phyloP scores from a whole-genome alignment of 1,140 invertebrate genomes.

The Drosophila grimshawi region DNA sequence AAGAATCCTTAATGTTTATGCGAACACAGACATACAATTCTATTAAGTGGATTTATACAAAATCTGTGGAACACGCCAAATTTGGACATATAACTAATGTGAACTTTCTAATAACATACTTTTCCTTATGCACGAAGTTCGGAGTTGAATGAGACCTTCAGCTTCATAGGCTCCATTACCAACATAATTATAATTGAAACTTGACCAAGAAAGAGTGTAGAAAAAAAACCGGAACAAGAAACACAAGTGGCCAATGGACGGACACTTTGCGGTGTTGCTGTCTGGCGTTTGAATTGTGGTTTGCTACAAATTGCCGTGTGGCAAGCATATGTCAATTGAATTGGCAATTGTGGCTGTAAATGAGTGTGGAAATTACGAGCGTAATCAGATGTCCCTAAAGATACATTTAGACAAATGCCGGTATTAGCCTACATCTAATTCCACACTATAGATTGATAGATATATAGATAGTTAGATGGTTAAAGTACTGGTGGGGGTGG shows the following conservation, averaged over 20 bases:
- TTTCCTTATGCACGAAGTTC: not conserved
- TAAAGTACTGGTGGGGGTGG: slow-evolving; percentile 16
- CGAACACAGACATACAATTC: no score
- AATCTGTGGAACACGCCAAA: not conserved
- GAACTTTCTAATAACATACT: not conserved
- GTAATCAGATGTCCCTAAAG: slow-evolving; percentile 26
- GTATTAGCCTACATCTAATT: slow-evolving; percentile 13
- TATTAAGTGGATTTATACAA: no score
- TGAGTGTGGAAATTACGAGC: slow-evolving; percentile 38
- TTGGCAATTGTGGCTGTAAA: slow-evolving; percentile 39
- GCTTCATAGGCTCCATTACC: not conserved
- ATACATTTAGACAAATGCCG: slow-evolving; percentile 14
- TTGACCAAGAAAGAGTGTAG: not conserved
- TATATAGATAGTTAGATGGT: not conserved
- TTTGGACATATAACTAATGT: not conserved
- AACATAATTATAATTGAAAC: not conserved
- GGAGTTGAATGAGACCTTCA: not conserved
- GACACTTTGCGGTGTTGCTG: not conserved
- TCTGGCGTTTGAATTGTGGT: slow-evolving; percentile 18
- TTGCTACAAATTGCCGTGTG: slow-evolving; percentile 24
- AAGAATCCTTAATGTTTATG: no score
- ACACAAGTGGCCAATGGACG: slow-evolving; percentile 10
- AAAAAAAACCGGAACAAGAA: not conserved
- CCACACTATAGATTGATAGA: not conserved
- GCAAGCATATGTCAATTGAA: slow-evolving; percentile 34